Evolutionary conservation across 2,113 vertebrate species (phyloP).

Genomic region (Microcebus tavaratra): DNA sequence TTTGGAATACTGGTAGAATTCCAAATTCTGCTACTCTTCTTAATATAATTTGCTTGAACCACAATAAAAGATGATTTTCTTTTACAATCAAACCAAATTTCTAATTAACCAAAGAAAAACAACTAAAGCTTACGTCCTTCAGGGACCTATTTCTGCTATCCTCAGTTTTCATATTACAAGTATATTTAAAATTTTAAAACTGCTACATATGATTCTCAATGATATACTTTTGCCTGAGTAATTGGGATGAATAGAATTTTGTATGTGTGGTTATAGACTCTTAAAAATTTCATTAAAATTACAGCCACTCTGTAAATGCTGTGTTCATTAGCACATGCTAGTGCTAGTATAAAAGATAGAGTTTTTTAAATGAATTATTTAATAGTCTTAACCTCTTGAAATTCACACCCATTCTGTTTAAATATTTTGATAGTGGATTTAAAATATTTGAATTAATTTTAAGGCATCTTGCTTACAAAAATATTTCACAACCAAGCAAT

Average conservation of each 20-base stretch:
- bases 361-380: background rate
- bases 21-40: background rate
- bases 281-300: slow-evolving; percentile 46
- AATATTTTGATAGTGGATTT: background rate
- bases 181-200: background rate
- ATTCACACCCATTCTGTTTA: background rate
- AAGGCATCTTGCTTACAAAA: background rate
- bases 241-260: background rate
- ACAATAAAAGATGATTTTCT: slow-evolving; percentile 17
- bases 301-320: background rate
- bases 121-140: background rate
- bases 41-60: slow-evolving; percentile 17
- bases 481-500: slow-evolving; percentile 17
- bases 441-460: background rate
- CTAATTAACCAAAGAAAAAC: slow-evolving; percentile 13
- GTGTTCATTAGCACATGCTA: background rate
- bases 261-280: background rate
- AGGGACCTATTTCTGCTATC: background rate
- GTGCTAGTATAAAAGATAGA: background rate
- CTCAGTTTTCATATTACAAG: background rate
- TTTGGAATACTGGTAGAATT: slow-evolving; percentile 18
- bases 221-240: background rate
- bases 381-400: background rate
- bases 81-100: slow-evolving; percentile 16
- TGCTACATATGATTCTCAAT: background rate